These are phyloP conservation scores for Sinocyclocheilus anshuiensis DNA, from an alignment of 2,113 vertebrate species.

Conservation along the genomic window DNA sequence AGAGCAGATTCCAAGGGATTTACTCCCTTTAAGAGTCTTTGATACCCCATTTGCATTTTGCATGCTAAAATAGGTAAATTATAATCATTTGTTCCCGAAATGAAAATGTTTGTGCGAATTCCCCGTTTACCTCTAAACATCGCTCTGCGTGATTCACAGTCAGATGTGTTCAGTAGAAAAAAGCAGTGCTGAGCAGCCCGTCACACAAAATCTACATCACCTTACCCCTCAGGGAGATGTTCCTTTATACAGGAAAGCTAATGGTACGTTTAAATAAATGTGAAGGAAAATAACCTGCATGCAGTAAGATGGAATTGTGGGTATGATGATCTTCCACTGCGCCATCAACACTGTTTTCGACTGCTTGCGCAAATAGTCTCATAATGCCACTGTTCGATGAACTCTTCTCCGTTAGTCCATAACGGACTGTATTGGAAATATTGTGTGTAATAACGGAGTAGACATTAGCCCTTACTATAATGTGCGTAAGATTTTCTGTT, in stretches of 20 bases:
- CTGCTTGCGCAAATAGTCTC: neutral
- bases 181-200: conserved; percentile 42
- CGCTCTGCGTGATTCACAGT: conserved; percentile 41
- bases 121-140: conserved; percentile 45
- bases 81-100: conserved; percentile 44
- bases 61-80: conserved; percentile 32
- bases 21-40: conserved; percentile 39
- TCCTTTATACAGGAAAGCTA: conserved; percentile 36
- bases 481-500: neutral
- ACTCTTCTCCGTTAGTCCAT: neutral
- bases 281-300: conserved; percentile 40
- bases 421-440: neutral
- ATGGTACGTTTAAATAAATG: conserved; percentile 44
- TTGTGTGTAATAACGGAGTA: neutral
- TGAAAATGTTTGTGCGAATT: conserved; percentile 43
- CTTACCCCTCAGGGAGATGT: conserved; percentile 41
- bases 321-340: conserved; percentile 9
- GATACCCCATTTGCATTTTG: conserved; percentile 49
- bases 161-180: conserved; percentile 38
- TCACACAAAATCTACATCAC: conserved; percentile 48
- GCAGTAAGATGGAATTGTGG: neutral
- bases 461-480: neutral
- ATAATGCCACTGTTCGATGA: neutral
- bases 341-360: neutral
- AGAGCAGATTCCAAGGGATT: conserved; percentile 44